Percentiles rank a stretch among this genome's conserved stretches.
Evolutionary conservation across 2,888 invertebrate genomes (phyloP).

Genomic region (Atethmia centrago): DNA sequence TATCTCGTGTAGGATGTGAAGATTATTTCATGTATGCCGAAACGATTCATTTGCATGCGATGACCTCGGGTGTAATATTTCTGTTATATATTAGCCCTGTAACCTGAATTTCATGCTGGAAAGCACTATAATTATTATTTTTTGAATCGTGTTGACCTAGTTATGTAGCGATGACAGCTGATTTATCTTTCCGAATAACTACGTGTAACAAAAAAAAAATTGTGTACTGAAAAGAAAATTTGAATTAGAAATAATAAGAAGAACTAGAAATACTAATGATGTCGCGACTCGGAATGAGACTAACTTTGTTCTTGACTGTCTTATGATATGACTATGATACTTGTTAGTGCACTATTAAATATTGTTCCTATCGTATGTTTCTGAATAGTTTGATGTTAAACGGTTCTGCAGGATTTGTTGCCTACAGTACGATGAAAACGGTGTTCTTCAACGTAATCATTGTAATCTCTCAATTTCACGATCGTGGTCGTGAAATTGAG

Average conservation of each 20-base stretch:
- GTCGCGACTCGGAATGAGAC: background rate
- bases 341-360: background rate
- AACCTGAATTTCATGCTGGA: slow-evolving; percentile 28
- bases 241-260: too few species aligned
- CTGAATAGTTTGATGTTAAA: background rate
- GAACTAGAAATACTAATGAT: too few species aligned
- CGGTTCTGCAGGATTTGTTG: background rate
- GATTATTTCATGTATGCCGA: slow-evolving; percentile 49
- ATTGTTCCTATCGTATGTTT: background rate
- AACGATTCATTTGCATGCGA: slow-evolving; percentile 41
- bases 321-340: background rate
- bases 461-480: background rate
- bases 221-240: background rate
- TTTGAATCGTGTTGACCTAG: slow-evolving; percentile 6
- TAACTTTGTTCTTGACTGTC: background rate
- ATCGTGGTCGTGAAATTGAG: too few species aligned
- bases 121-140: slow-evolving; percentile 12
- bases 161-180: slow-evolving; percentile 17
- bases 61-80: slow-evolving; percentile 32
- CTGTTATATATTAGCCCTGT: slow-evolving; percentile 38
- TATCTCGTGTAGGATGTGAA: slow-evolving; percentile 25
- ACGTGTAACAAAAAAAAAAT: background rate
- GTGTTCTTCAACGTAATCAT: background rate
- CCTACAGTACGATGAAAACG: background rate
- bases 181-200: slow-evolving; percentile 21